These are phyloP conservation scores for Drosophila pectinifera DNA, from an alignment of 1,140 invertebrate genomes.

Conservation along the genomic window DNA sequence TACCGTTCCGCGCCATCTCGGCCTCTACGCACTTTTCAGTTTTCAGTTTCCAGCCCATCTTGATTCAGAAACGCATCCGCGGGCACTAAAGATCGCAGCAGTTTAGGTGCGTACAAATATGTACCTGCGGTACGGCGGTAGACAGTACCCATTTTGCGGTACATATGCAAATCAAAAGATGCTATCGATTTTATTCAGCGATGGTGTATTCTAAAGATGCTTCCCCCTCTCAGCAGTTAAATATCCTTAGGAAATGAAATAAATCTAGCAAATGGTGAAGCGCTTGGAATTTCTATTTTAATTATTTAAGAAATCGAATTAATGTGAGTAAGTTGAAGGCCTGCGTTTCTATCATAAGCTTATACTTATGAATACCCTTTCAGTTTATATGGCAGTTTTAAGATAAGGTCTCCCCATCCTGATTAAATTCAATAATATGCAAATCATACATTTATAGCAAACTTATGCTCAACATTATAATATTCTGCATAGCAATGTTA, in stretches of 20 bases:
- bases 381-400: too few relatives aligned
- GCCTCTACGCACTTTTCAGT: constrained; percentile 69
- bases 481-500: background rate
- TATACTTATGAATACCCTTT: too few relatives aligned
- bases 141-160: background rate
- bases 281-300: too few relatives aligned
- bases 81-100: constrained; percentile 37
- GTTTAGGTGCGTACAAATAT: constrained; percentile 31
- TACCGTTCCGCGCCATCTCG: constrained; percentile 73
- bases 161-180: constrained; percentile 61
- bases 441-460: too few relatives aligned
- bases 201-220: too few relatives aligned
- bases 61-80: constrained; percentile 80
- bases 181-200: constrained; percentile 64
- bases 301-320: too few relatives aligned
- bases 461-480: too few relatives aligned
- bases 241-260: too few relatives aligned
- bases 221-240: too few relatives aligned
- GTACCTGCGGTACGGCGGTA: background rate
- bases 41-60: constrained; percentile 54
- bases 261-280: too few relatives aligned
- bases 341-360: too few relatives aligned
- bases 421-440: background rate
- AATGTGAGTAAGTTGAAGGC: too few relatives aligned
- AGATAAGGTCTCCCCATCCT: background rate